A percentile compares a stretch with the other conserved stretches of the same genome.
phyloP scores from a whole-genome alignment of 1,140 invertebrate species.

The Tetraneura akinire region DNA sequence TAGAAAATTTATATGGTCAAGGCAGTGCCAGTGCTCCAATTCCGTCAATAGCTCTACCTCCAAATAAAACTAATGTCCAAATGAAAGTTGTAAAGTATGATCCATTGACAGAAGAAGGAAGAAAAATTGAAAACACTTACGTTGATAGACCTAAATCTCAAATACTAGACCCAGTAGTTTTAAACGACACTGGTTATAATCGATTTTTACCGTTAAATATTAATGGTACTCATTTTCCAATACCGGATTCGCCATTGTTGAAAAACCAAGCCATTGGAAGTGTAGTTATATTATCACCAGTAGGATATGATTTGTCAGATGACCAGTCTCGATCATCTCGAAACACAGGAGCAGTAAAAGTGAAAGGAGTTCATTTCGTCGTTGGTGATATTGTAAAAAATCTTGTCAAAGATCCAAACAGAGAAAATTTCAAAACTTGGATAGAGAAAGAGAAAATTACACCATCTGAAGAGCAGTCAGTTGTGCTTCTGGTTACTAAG shows the following conservation, averaged over 20 bases:
- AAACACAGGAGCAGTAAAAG: slow-evolving; percentile 55
- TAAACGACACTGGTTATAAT: slow-evolving; percentile 75
- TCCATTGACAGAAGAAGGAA: slow-evolving; percentile 71
- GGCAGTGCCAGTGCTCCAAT: slow-evolving; percentile 60
- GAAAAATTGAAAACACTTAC: slow-evolving; percentile 71
- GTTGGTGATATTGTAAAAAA: slow-evolving; percentile 73
- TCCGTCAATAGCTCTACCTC: slow-evolving; percentile 55
- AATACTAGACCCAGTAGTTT: slow-evolving; percentile 70
- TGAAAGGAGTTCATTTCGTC: slow-evolving; percentile 62
- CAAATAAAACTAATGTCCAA: slow-evolving; percentile 63
- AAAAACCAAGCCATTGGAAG: slow-evolving; percentile 74
- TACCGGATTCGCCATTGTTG: slow-evolving; percentile 73
- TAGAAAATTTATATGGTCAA: slow-evolving; percentile 76
- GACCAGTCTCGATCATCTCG: slow-evolving; percentile 55
- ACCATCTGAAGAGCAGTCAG: slow-evolving; percentile 72
- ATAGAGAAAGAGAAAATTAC: slow-evolving; percentile 74
- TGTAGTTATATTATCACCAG: slow-evolving; percentile 79
- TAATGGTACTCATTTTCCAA: slow-evolving; percentile 78
- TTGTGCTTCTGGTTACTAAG: slow-evolving; percentile 77
- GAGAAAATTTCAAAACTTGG: slow-evolving; percentile 78
- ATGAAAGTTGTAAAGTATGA: slow-evolving; percentile 83
- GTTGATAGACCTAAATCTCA: slow-evolving; percentile 67
- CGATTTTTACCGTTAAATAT: slow-evolving; percentile 80
- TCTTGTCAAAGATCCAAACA: slow-evolving; percentile 72
- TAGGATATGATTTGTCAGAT: slow-evolving; percentile 67